Evolutionary conservation across 2,888 invertebrate genomes (phyloP).

Genomic region (Monopis laevigella): DNA sequence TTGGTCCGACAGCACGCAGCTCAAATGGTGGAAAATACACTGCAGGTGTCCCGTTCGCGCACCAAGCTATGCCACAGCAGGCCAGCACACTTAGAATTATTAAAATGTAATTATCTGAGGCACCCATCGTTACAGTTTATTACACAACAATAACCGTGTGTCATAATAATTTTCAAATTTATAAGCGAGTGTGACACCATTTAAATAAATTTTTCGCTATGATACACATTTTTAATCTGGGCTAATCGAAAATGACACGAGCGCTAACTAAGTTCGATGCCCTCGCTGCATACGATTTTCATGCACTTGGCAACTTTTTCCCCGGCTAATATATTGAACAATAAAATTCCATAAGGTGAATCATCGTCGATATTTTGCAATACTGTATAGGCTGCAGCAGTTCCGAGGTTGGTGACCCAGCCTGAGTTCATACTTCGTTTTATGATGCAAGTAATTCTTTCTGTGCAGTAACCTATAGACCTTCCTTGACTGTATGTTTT

Average conservation of each 20-base stretch:
- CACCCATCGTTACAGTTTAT: too few species aligned
- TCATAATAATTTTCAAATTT: too few species aligned
- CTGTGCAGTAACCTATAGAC: slow-evolving; percentile 47
- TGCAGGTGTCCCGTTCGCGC: slow-evolving; percentile 14
- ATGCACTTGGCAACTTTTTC: slow-evolving; percentile 57
- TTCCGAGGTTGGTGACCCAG: slow-evolving; percentile 47
- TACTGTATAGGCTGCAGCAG: slow-evolving; percentile 47
- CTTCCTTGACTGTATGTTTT: slow-evolving; percentile 43
- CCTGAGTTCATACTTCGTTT: slow-evolving; percentile 36
- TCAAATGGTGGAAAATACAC: slow-evolving; percentile 32
- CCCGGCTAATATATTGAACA: slow-evolving; percentile 49
- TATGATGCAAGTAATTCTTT: slow-evolving; percentile 49
- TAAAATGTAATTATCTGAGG: too few species aligned
- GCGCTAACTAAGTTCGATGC: slow-evolving; percentile 49
- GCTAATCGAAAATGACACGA: neutral
- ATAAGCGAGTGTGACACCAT: too few species aligned
- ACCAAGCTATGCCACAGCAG: neutral
- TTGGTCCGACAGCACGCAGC: slow-evolving; percentile 22
- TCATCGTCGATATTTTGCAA: slow-evolving; percentile 52
- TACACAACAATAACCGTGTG: too few species aligned
- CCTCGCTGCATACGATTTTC: slow-evolving; percentile 55
- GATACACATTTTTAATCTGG: slow-evolving; percentile 3
- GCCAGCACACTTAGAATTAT: too few species aligned
- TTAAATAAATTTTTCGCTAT: slow-evolving; percentile 2
- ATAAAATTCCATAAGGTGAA: slow-evolving; percentile 41